phyloP scores from a whole-genome alignment of 1,140 invertebrate species.

The Drosophila mauritiana region DNA sequence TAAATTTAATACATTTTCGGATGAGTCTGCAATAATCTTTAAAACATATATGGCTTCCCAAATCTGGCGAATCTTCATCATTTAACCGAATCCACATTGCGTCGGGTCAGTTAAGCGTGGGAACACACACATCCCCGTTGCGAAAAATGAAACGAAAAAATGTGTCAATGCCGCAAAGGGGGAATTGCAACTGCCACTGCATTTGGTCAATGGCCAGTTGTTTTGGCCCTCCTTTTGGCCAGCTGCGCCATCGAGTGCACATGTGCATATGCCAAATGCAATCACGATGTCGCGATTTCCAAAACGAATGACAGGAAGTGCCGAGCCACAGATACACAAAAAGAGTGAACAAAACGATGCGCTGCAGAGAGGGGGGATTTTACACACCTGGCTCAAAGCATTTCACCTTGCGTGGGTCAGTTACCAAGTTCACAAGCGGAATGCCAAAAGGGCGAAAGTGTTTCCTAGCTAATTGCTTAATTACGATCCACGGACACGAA shows the following conservation, averaged over 20 bases:
- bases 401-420: slow-evolving; percentile 72
- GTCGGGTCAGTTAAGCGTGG: slow-evolving; percentile 62
- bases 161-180: slow-evolving; percentile 66
- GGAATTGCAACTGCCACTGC: slow-evolving; percentile 34
- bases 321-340: slow-evolving; percentile 23
- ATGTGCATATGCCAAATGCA: slow-evolving; percentile 59
- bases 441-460: slow-evolving; percentile 60
- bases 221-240: slow-evolving; percentile 40
- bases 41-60: neutral
- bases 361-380: slow-evolving; percentile 4
- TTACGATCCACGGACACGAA: slow-evolving; percentile 49
- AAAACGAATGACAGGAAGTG: slow-evolving; percentile 71
- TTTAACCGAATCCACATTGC: slow-evolving; percentile 32
- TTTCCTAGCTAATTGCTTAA: slow-evolving; percentile 77
- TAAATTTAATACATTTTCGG: neutral
- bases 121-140: slow-evolving; percentile 27
- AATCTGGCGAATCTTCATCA: neutral
- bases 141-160: slow-evolving; percentile 43
- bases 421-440: slow-evolving; percentile 16
- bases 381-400: slow-evolving; percentile 52
- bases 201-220: slow-evolving; percentile 37
- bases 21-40: neutral
- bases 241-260: slow-evolving; percentile 45
- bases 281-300: slow-evolving; percentile 57
- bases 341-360: neutral